A percentile compares a stretch with the other conserved stretches of the same genome.
Evolutionary conservation across 53 echinoderm and acorn worm genomes (phyloP).

Genomic region (Henricia sp.): DNA sequence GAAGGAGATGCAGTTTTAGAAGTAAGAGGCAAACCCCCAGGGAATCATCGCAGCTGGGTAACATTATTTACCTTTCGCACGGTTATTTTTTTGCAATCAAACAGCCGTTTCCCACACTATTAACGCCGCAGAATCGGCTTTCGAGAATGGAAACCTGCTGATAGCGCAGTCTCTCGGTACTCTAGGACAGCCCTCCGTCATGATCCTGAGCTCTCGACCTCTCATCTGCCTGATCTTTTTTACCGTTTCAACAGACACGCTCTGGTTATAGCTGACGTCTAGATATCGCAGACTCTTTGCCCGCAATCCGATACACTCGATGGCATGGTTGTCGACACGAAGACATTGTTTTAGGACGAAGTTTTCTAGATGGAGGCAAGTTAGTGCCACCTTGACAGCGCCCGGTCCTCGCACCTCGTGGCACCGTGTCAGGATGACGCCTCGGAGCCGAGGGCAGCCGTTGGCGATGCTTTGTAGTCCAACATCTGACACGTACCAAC

Average conservation of each 20-base stretch:
- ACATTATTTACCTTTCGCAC: too few relatives aligned
- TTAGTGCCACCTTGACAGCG: constrained; percentile 20
- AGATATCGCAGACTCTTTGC: constrained; percentile 41
- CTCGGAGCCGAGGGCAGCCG: constrained; percentile 28
- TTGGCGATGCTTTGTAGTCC: constrained; percentile 45
- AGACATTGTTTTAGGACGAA: constrained; percentile 56
- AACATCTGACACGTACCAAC: constrained; percentile 62
- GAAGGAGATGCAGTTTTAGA: too few relatives aligned
- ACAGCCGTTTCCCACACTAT: constrained; percentile 53
- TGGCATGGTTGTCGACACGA: constrained; percentile 59
- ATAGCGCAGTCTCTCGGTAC: constrained; percentile 39
- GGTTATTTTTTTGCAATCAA: too few relatives aligned
- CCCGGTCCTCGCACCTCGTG: constrained; percentile 65
- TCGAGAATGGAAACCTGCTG: constrained; percentile 41
- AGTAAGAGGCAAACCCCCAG: too few relatives aligned
- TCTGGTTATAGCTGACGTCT: constrained; percentile 69
- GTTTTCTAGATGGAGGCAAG: constrained; percentile 43
- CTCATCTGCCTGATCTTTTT: constrained; percentile 17
- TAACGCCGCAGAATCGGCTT: constrained; percentile 15
- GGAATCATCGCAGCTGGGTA: too few relatives aligned
- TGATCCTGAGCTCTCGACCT: constrained; percentile 20
- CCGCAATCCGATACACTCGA: constrained; percentile 55
- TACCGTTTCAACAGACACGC: constrained; percentile 51
- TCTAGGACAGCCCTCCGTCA: constrained; percentile 59
- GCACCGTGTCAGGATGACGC: constrained; percentile 60